Evolutionary conservation across 2,888 invertebrate species (phyloP).

Genomic region (Lordiphosa fenestrarum): DNA sequence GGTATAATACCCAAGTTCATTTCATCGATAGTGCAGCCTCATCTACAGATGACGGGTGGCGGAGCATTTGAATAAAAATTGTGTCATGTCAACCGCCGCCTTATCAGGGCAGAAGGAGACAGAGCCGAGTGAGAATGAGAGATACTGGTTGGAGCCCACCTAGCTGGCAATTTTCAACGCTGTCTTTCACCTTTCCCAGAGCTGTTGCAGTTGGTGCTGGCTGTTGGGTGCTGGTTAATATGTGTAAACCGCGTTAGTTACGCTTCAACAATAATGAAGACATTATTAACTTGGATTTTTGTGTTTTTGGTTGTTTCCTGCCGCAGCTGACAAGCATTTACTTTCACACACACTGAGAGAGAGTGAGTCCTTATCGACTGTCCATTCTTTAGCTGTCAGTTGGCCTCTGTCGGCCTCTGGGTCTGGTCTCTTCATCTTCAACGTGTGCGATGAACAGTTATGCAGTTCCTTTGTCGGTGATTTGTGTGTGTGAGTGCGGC

Average conservation of each 20-base stretch:
- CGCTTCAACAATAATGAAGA: conserved; percentile 78
- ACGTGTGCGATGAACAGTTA: conserved; percentile 72
- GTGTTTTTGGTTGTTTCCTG: conserved; percentile 63
- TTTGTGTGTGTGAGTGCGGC: conserved; percentile 51
- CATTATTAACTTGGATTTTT: conserved; percentile 77
- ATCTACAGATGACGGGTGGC: conserved; percentile 37
- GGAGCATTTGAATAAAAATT: conserved; percentile 73
- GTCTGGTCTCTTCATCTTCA: conserved; percentile 52
- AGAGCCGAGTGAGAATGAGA: conserved; percentile 4
- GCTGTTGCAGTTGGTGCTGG: neutral
- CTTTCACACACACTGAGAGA: conserved; percentile 53
- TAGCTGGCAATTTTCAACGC: conserved; percentile 55
- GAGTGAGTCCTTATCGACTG: conserved; percentile 38
- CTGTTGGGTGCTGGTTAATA: conserved; percentile 68
- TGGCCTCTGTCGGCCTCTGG: conserved; percentile 32
- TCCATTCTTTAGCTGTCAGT: conserved; percentile 70
- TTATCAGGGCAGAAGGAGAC: conserved; percentile 40
- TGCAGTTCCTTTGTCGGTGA: conserved; percentile 64
- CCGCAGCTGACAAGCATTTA: conserved; percentile 73
- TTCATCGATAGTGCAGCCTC: conserved; percentile 57
- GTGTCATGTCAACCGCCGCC: conserved; percentile 62
- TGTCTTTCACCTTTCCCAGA: conserved; percentile 41
- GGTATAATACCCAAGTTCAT: conserved; percentile 1
- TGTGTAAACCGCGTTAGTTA: conserved; percentile 78
- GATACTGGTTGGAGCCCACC: conserved; percentile 28